These are phyloP conservation scores for Callorhinus ursinus DNA, from an alignment of 2,113 vertebrate genomes.

Conservation along the genomic window DNA sequence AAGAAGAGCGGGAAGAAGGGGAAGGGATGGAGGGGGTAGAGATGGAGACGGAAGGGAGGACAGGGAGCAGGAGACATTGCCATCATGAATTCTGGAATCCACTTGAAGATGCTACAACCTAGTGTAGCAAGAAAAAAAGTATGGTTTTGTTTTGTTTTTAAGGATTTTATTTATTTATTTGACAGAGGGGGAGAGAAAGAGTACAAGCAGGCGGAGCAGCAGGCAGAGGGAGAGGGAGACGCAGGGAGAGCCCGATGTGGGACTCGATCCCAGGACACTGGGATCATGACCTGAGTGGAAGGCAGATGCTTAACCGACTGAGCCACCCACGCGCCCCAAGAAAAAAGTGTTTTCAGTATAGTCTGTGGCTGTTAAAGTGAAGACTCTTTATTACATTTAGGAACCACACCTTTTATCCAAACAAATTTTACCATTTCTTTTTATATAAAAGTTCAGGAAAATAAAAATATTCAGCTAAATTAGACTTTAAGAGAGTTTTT, in stretches of 20 bases:
- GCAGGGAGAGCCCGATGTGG: background rate
- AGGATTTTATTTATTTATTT: background rate
- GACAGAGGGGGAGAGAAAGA: no score
- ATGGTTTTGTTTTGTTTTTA: background rate
- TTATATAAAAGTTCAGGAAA: background rate
- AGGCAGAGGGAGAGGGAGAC: background rate
- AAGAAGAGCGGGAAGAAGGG: background rate
- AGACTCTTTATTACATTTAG: conserved; percentile 23
- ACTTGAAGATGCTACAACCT: background rate
- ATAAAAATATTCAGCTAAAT: conserved; percentile 25
- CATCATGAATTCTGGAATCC: background rate
- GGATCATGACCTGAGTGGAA: background rate
- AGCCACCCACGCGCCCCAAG: background rate
- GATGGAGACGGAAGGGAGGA: no score
- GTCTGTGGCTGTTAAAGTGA: background rate
- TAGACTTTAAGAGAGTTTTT: background rate
- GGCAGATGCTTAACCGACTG: background rate
- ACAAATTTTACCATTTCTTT: conserved; percentile 7
- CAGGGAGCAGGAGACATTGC: background rate
- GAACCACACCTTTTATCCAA: conserved; percentile 1
- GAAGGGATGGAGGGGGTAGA: fast-evolving
- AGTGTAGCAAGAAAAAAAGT: background rate
- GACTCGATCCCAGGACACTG: no score
- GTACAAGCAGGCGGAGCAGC: background rate
- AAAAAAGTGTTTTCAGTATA: background rate